A percentile compares a stretch with the other conserved stretches of the same genome.
phyloP scores from a whole-genome alignment of 2,797 vertebrate genomes.

The Glyptemys insculpta region DNA sequence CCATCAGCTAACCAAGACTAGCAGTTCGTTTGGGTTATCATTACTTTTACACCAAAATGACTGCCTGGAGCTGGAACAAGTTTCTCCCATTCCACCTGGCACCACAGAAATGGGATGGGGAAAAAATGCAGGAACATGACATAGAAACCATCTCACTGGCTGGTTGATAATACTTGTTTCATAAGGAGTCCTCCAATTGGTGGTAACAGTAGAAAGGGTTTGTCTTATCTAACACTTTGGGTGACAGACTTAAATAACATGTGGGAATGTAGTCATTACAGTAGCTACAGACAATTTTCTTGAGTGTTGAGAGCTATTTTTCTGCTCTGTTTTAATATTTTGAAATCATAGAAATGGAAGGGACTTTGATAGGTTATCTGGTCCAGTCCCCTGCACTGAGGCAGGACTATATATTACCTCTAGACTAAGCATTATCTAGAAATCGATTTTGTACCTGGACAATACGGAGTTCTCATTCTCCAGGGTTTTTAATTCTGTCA shows the following conservation, averaged over 20 bases:
- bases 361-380: neutral
- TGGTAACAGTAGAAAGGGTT: neutral
- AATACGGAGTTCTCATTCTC: neutral
- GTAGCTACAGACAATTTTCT: neutral
- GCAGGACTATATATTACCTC: neutral
- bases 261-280: neutral
- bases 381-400: neutral
- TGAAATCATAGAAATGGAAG: neutral
- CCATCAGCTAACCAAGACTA: neutral
- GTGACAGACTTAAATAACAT: neutral
- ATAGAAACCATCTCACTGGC: neutral
- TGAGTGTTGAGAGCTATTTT: neutral
- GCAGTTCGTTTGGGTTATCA: neutral
- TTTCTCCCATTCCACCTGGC: neutral
- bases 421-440: neutral
- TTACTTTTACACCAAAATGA: neutral
- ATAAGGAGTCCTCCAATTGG: neutral
- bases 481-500: neutral
- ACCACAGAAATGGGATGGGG: neutral
- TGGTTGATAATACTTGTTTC: neutral
- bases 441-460: neutral
- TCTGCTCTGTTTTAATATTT: neutral
- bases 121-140: fast-evolving
- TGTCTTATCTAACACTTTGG: neutral
- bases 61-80: neutral